Percentiles rank a stretch among this genome's conserved stretches.
Evolutionary conservation across 1,140 invertebrate genomes (phyloP).

Genomic region (Leptinotarsa undecemlineata): DNA sequence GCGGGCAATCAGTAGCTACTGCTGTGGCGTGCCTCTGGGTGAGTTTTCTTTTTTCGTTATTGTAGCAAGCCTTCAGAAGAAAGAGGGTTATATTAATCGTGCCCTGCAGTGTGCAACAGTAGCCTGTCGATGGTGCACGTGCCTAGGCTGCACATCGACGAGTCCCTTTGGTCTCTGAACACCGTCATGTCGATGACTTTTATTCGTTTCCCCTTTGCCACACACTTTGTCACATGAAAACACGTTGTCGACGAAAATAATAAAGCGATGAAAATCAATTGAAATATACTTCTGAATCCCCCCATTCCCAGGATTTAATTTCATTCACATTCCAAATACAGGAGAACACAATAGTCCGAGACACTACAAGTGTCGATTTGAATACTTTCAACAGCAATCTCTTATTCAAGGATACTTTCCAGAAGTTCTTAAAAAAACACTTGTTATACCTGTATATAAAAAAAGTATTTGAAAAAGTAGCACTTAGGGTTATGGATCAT

Average conservation of each 20-base stretch:
- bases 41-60: slow-evolving; percentile 35
- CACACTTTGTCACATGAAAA: neutral
- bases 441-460: too few relatives aligned
- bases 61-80: slow-evolving; percentile 22
- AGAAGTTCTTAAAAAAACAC: too few relatives aligned
- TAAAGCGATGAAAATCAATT: neutral
- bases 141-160: slow-evolving; percentile 17
- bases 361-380: too few relatives aligned
- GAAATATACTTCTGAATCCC: too few relatives aligned
- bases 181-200: slow-evolving; percentile 6
- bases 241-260: neutral
- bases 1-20: slow-evolving; percentile 42
- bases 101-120: slow-evolving; percentile 15
- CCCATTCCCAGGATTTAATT: too few relatives aligned
- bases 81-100: slow-evolving; percentile 26
- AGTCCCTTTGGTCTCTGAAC: neutral
- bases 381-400: too few relatives aligned
- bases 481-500: too few relatives aligned
- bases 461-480: too few relatives aligned
- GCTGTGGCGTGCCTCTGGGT: slow-evolving; percentile 29
- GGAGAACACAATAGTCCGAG: too few relatives aligned
- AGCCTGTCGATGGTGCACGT: slow-evolving; percentile 7
- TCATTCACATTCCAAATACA: too few relatives aligned
- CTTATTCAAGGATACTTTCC: too few relatives aligned
- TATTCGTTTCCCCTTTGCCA: slow-evolving; percentile 1